A percentile compares a stretch with the other conserved stretches of the same genome.
phyloP scores from a whole-genome alignment of 2,888 invertebrate species.

The Hypolimnas misippus region DNA sequence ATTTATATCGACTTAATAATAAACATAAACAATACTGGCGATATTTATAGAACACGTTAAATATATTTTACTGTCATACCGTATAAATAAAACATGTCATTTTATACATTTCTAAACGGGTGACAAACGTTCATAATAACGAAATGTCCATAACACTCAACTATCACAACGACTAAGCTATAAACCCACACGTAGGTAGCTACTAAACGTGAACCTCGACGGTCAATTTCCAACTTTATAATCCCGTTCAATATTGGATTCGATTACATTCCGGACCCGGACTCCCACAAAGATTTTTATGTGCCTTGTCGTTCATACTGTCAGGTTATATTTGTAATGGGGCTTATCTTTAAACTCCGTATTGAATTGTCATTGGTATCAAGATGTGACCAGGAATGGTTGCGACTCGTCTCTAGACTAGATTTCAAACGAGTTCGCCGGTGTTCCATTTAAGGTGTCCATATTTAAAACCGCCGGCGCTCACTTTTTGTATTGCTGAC shows the following conservation, averaged over 20 bases:
- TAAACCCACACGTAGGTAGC: slow-evolving; percentile 45
- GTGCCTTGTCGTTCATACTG: slow-evolving; percentile 54
- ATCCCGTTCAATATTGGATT: slow-evolving; percentile 49
- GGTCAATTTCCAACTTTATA: slow-evolving; percentile 46
- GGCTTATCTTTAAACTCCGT: slow-evolving; percentile 60
- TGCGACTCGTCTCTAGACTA: slow-evolving; percentile 49
- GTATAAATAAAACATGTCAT: slow-evolving; percentile 26
- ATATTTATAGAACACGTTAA: slow-evolving; percentile 21
- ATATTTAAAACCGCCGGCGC: slow-evolving; percentile 24
- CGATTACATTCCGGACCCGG: slow-evolving; percentile 48
- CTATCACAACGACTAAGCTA: slow-evolving; percentile 45
- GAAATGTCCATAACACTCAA: slow-evolving; percentile 39
- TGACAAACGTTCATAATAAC: slow-evolving; percentile 47
- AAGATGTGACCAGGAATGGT: slow-evolving; percentile 58
- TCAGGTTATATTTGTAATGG: slow-evolving; percentile 66
- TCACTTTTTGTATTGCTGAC: slow-evolving; percentile 20
- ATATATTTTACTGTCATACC: slow-evolving; percentile 27
- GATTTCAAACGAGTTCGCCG: slow-evolving; percentile 60
- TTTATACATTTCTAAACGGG: slow-evolving; percentile 44
- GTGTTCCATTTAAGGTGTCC: slow-evolving; percentile 42
- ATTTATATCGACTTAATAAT: background rate
- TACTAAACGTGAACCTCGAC: slow-evolving; percentile 40
- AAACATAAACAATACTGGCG: background rate
- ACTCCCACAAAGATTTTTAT: slow-evolving; percentile 62
- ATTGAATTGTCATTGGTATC: slow-evolving; percentile 73